Evolutionary conservation across 1,140 invertebrate species (phyloP), one percentile per base, ranked within the genome.

Genomic region (Drosophila paulistorum): DNA sequence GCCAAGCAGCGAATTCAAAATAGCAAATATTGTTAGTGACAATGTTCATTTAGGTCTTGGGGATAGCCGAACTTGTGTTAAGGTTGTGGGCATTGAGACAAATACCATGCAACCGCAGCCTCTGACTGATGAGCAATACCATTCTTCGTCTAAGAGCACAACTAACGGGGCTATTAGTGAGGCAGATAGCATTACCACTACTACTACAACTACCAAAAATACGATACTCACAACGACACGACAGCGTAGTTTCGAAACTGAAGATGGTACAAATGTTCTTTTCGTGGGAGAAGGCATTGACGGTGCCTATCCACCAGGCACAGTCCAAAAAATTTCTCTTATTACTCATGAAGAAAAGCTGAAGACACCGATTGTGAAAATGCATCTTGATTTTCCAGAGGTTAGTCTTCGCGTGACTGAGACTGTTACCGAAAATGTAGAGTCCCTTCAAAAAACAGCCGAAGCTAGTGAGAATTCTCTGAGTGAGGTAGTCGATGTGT

Each of bases 311-410:
- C 87, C 90, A 74, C 91, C 93, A 54, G 69, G 91, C 69, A 92
- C 93, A 86, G 94, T 94, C 42, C 94, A 93, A 73, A 95, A 94
- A 81, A 93, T 95, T 62, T 94, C 94, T 71, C 87, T 95, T 23
- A 95, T 95, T 65, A 95, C 95, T 37, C 95, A 95, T 66, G 95
- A 95, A 93, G 94, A 95, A 92, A 93, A 94, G 65, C 94, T 94
- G 92, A 92, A 94, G 85, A 94, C 94, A 71, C 94, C 95, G 33
- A 93, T 95, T 10, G 92, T 94, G 84, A 94, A 94, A 74, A 91
- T 95, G 35, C 95, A 95, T 93, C 93, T 95, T 85, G 90, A 92
- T 87, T 91, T 92, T 72, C 91, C 91, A 35, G 79, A 86, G 77
- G 90, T 92, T 74, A 91, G 82, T 79, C 79, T 91, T 65, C 76